phyloP scores from a whole-genome alignment of 1,140 invertebrate genomes.

The Drosophila truncata region DNA sequence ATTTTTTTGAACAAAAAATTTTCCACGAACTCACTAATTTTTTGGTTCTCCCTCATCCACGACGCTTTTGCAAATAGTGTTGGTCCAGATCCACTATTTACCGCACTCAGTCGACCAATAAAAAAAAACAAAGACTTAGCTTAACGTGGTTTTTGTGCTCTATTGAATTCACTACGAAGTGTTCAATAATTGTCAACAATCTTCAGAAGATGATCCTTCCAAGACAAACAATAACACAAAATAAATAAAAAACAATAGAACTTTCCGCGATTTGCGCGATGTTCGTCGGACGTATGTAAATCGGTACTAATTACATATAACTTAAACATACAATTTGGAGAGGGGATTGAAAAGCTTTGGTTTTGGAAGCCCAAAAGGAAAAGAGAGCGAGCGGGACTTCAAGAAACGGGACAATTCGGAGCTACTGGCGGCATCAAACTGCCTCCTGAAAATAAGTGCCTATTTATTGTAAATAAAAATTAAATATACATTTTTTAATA shows the following conservation, averaged over 20 bases:
- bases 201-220: neutral
- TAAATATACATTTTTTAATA: too few relatives aligned
- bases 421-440: neutral
- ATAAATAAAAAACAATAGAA: neutral
- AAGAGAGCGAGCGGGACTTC: neutral
- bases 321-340: neutral
- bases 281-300: neutral
- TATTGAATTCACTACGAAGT: neutral
- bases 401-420: neutral
- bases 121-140: neutral
- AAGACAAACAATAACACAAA: neutral
- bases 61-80: neutral
- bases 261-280: neutral
- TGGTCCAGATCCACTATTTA: neutral
- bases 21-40: neutral
- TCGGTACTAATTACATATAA: neutral
- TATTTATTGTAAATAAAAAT: neutral
- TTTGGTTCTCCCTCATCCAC: neutral
- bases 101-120: too few relatives aligned
- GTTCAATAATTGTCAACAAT: neutral
- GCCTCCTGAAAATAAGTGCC: neutral
- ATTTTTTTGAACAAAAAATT: neutral
- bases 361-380: neutral
- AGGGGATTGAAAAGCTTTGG: neutral
- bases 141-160: neutral